Conservation (phyloP, 2,888 invertebrate species). For the Endomychus coccineus region DNA sequence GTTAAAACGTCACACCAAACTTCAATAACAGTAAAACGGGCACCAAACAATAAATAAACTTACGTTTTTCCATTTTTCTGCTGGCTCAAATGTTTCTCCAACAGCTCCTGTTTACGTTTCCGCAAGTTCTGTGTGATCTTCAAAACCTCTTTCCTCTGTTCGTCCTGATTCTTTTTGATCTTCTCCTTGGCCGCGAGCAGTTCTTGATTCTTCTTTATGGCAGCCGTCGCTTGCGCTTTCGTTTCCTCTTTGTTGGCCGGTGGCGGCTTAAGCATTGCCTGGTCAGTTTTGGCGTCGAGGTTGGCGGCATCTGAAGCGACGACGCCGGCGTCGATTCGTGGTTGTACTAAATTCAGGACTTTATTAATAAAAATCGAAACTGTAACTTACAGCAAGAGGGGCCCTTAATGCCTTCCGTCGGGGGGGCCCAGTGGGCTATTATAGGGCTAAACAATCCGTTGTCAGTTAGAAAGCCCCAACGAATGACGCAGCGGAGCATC, state of each 20-base stretch:
- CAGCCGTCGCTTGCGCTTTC: conserved; percentile 39
- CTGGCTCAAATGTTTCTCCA: conserved; percentile 85
- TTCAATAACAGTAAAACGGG: too few species aligned
- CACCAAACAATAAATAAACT: too few species aligned
- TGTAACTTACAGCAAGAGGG: too few species aligned
- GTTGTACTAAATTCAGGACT: conserved; percentile 43
- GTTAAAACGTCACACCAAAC: too few species aligned
- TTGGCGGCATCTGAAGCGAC: conserved; percentile 25
- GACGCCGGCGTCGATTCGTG: conserved; percentile 36
- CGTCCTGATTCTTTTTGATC: conserved; percentile 66
- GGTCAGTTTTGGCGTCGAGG: conserved; percentile 36
- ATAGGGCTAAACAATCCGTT: too few species aligned
- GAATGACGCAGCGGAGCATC: too few species aligned
- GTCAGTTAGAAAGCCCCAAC: too few species aligned
- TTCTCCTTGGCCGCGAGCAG: conserved; percentile 57
- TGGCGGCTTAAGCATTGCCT: conserved; percentile 1
- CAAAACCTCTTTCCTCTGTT: conserved; percentile 64
- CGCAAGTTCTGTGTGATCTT: conserved; percentile 74
- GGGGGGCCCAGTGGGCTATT: too few species aligned
- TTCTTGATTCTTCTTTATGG: conserved; percentile 51
- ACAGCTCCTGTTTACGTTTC: conserved; percentile 74
- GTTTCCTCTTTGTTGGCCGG: conserved; percentile 31
- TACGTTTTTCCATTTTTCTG: conserved; percentile 78
- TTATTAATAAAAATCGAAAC: too few species aligned
- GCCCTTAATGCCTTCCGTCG: too few species aligned